phyloP scores from a whole-genome alignment of 2,797 vertebrate genomes.

The Pristis pectinata region DNA sequence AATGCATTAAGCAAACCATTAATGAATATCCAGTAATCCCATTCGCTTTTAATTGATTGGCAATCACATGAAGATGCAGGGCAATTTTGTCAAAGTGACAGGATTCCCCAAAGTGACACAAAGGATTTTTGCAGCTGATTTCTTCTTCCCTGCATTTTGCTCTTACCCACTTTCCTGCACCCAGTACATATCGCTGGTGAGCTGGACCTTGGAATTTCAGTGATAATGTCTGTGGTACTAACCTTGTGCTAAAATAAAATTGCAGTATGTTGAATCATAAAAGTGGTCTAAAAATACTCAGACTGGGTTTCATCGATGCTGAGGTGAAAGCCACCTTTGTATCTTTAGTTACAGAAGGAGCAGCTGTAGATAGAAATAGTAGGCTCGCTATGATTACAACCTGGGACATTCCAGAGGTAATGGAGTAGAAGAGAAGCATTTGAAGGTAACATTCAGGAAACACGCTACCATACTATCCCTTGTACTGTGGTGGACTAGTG shows the following conservation, averaged over 20 bases:
- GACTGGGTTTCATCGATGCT: too few relatives aligned
- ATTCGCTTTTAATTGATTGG: background rate
- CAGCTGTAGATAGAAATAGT: too few relatives aligned
- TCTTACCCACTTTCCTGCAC: background rate
- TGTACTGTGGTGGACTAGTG: too few relatives aligned
- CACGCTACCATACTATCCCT: too few relatives aligned
- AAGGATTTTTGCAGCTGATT: background rate
- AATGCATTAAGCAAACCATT: background rate
- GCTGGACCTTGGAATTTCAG: background rate
- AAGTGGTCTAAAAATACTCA: too few relatives aligned
- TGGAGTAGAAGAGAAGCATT: too few relatives aligned
- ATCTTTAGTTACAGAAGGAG: too few relatives aligned
- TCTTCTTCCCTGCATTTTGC: background rate
- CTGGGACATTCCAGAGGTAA: too few relatives aligned
- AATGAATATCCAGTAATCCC: background rate
- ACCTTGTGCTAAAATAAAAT: background rate
- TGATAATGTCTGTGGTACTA: background rate
- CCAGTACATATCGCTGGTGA: background rate
- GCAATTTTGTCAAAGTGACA: background rate
- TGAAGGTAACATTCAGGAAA: too few relatives aligned
- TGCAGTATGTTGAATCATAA: background rate
- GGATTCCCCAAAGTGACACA: background rate
- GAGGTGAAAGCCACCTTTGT: too few relatives aligned
- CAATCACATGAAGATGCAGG: background rate
- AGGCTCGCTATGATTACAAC: too few relatives aligned